These are phyloP conservation scores for Lithodes maja DNA, from an alignment of 2,888 invertebrate species.

Conservation along the genomic window DNA sequence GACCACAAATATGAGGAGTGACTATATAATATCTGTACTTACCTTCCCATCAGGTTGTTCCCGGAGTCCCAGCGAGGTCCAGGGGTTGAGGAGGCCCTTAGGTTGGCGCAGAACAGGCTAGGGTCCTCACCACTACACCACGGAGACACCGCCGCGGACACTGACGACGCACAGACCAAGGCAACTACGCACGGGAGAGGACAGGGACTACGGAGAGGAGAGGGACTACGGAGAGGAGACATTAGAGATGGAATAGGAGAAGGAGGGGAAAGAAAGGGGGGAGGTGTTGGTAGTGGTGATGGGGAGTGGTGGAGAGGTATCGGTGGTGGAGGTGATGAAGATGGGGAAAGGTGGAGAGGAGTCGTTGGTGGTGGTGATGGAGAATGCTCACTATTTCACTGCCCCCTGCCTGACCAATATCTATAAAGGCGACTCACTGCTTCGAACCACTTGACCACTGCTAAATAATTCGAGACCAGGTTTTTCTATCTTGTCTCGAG, in stretches of 20 bases:
- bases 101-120: slow-evolving; percentile 1
- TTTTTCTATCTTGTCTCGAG: too few species aligned
- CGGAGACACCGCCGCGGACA: neutral
- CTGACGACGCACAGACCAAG: too few species aligned
- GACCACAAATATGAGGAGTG: too few species aligned
- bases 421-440: neutral
- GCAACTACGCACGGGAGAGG: too few species aligned
- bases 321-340: neutral
- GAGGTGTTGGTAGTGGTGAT: neutral
- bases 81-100: slow-evolving; percentile 11
- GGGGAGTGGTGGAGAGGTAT: neutral
- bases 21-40: neutral
- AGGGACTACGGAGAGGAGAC: neutral
- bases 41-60: slow-evolving; percentile 17
- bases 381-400: slow-evolving; percentile 16
- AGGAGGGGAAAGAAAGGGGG: neutral
- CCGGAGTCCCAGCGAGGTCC: neutral
- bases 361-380: neutral
- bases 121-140: neutral
- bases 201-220: neutral
- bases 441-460: too few species aligned
- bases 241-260: too few species aligned
- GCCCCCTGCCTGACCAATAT: slow-evolving; percentile 30
- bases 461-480: too few species aligned
- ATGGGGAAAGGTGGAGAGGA: neutral